Conservation (phyloP, 1,140 invertebrate species). For the Nasonia longicornis region DNA sequence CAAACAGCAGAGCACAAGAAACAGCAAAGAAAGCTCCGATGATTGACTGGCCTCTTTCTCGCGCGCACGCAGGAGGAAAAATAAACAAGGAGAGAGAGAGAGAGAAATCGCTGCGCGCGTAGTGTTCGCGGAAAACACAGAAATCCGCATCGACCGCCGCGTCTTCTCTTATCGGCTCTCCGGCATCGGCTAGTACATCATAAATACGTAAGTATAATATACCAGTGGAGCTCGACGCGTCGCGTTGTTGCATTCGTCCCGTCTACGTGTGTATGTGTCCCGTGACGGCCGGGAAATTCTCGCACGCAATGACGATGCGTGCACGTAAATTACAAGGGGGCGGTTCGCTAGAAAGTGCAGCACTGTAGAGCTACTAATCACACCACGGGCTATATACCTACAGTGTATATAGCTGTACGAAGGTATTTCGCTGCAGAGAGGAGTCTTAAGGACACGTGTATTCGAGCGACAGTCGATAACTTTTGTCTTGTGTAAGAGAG, state of each 20-base stretch:
- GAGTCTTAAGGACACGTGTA: neutral
- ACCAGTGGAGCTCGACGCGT: too few species aligned
- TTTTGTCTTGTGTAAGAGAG: neutral
- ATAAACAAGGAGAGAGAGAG: neutral
- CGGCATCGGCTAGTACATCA: slow-evolving; percentile 50
- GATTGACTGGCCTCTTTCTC: slow-evolving; percentile 21
- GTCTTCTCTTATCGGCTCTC: slow-evolving; percentile 45
- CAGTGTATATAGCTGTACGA: neutral
- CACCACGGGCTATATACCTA: too few species aligned
- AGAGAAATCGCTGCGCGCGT: neutral
- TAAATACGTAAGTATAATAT: slow-evolving; percentile 53
- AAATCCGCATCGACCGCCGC: slow-evolving; percentile 16
- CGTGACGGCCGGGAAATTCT: slow-evolving; percentile 40
- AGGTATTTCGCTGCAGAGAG: neutral
- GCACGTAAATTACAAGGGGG: slow-evolving; percentile 24
- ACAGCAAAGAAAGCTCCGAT: neutral
- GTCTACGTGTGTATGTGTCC: slow-evolving; percentile 29
- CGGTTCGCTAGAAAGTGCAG: neutral
- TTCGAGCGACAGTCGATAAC: slow-evolving; percentile 16
- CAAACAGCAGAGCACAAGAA: neutral
- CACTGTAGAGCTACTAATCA: slow-evolving; percentile 19
- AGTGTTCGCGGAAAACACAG: slow-evolving; percentile 12
- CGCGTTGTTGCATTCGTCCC: slow-evolving; percentile 8
- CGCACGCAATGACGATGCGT: slow-evolving; percentile 48
- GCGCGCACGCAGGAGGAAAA: neutral